Evolutionary conservation across 2,113 vertebrate genomes (phyloP).

Genomic region (Aegotheles bennettii): DNA sequence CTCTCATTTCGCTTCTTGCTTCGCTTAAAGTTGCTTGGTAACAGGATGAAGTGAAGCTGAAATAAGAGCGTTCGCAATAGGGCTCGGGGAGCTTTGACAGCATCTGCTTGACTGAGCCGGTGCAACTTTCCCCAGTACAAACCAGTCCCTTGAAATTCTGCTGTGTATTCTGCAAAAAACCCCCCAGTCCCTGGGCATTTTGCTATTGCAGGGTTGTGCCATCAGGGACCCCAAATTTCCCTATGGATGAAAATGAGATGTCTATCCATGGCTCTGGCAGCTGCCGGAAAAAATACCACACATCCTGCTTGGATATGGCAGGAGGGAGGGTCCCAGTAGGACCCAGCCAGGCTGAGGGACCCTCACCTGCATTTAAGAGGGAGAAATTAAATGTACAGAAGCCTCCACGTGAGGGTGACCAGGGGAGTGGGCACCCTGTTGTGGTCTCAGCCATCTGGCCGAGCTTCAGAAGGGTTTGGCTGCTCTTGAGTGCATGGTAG

Average conservation of each 20-base stretch:
- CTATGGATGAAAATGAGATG: not conserved
- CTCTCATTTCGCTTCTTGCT: not conserved
- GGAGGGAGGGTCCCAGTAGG: too few relatives aligned
- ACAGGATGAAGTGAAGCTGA: not conserved
- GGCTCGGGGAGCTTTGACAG: not conserved
- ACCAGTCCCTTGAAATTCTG: fast-evolving
- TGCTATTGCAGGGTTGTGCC: not conserved
- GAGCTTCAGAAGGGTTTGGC: not conserved
- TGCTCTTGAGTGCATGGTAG: fast-evolving
- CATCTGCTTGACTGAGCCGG: not conserved
- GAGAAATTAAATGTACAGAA: not conserved
- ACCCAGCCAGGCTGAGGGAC: not conserved
- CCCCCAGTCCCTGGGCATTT: too few relatives aligned
- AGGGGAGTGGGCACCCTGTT: fast-evolving
- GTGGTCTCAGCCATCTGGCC: not conserved
- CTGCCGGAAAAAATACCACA: not conserved
- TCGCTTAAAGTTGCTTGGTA: not conserved
- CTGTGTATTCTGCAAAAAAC: too few relatives aligned
- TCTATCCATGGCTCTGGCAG: not conserved
- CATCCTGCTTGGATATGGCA: too few relatives aligned
- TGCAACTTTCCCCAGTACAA: not conserved
- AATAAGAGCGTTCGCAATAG: not conserved
- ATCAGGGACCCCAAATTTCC: not conserved
- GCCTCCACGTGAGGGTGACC: fast-evolving
- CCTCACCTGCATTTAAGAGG: not conserved